phyloP scores from a whole-genome alignment of 1,140 invertebrate genomes.

The Pseudomyrmex gracilis region DNA sequence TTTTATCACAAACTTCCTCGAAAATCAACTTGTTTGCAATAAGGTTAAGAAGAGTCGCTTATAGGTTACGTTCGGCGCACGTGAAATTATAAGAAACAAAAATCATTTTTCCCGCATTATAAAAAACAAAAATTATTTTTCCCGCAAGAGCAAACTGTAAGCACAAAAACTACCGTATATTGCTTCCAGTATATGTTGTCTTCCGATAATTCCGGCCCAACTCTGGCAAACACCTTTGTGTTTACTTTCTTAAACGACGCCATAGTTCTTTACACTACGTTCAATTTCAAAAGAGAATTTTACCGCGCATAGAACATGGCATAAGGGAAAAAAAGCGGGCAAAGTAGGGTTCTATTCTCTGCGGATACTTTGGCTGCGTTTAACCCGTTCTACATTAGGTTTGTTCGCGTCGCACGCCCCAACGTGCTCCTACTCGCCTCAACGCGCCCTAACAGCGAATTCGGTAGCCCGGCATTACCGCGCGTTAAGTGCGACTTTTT shows the following conservation, averaged over 20 bases:
- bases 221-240: conserved; percentile 89
- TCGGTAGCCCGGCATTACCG: no score
- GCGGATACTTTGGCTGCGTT: no score
- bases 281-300: no score
- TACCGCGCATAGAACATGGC: no score
- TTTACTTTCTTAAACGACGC: conserved; percentile 91
- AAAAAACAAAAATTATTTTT: conserved; percentile 9
- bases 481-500: no score
- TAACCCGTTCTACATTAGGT: no score
- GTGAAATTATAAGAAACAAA: conserved; percentile 36
- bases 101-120: not conserved
- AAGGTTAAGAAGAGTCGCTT: conserved; percentile 9
- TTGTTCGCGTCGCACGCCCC: no score
- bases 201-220: conserved; percentile 88
- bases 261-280: conserved; percentile 82
- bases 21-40: not conserved
- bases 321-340: no score
- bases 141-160: not conserved
- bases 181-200: conserved; percentile 95
- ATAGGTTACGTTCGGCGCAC: conserved; percentile 69
- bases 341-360: no score
- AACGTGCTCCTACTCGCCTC: no score
- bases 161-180: conserved; percentile 88
- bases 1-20: not conserved
- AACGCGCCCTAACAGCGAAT: no score